These are phyloP conservation scores for Serripes groenlandicus DNA, from an alignment of 2,888 invertebrate species.

Conservation along the genomic window DNA sequence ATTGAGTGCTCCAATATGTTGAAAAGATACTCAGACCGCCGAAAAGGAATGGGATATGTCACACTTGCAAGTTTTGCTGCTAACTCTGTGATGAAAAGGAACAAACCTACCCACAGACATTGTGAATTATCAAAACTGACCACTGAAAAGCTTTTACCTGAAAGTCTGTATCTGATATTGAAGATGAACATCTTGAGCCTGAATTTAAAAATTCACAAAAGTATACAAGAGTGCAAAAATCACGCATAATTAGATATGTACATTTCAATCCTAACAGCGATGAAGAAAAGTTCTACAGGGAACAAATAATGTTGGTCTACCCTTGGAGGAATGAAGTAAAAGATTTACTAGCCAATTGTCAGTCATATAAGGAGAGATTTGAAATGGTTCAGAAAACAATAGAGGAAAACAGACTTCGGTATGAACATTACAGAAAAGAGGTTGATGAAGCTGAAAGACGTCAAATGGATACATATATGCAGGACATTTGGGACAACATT, in stretches of 20 bases:
- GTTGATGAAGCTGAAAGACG: slow-evolving; percentile 40
- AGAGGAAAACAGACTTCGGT: background rate
- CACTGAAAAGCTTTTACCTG: slow-evolving; percentile 22
- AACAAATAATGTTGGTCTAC: slow-evolving; percentile 75
- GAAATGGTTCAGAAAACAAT: slow-evolving; percentile 2
- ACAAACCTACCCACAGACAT: background rate
- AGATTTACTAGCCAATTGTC: slow-evolving; percentile 9
- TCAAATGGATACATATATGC: slow-evolving; percentile 32
- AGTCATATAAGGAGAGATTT: slow-evolving; percentile 24
- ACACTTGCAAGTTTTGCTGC: slow-evolving; percentile 62
- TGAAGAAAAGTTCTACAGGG: slow-evolving; percentile 72
- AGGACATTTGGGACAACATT: slow-evolving; percentile 35
- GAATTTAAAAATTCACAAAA: background rate
- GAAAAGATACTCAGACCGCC: slow-evolving; percentile 57
- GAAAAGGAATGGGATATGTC: slow-evolving; percentile 37
- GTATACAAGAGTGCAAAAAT: slow-evolving; percentile 29
- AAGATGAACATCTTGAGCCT: slow-evolving; percentile 6
- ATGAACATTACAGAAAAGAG: slow-evolving; percentile 29
- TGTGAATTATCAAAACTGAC: background rate
- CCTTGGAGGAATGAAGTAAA: slow-evolving; percentile 74
- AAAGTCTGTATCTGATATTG: slow-evolving; percentile 6
- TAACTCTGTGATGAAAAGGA: slow-evolving; percentile 27
- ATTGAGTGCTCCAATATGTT: slow-evolving; percentile 56
- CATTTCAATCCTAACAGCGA: slow-evolving; percentile 66
- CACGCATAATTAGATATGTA: slow-evolving; percentile 49